These are phyloP conservation scores for Mus caroli DNA, from an alignment of 2,797 vertebrate species.

Conservation along the genomic window DNA sequence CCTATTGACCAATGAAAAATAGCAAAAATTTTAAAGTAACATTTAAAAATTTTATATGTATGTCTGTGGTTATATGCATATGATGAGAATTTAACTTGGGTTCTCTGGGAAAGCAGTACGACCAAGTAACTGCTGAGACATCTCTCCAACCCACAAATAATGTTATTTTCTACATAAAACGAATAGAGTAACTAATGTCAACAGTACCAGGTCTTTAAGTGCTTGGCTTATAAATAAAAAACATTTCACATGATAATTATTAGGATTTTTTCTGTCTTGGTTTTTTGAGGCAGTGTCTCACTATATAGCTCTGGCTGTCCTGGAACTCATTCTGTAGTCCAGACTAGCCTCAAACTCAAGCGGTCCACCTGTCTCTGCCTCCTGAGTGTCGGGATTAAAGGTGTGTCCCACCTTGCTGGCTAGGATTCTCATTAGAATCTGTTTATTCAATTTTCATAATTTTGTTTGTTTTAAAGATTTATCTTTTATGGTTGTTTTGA, in stretches of 20 bases:
- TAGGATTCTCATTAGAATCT: not conserved
- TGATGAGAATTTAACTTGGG: not conserved
- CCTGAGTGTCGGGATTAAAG: not conserved
- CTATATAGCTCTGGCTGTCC: not conserved
- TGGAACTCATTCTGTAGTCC: not conserved
- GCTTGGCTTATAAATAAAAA: slow-evolving; percentile 32
- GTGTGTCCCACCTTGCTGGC: not conserved
- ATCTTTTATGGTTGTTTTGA: not conserved
- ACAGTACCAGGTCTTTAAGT: not conserved
- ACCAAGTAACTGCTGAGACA: not conserved
- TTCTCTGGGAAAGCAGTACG: not conserved
- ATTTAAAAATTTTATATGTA: not conserved
- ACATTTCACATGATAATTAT: not conserved
- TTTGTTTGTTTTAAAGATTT: not conserved
- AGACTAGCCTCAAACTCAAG: not conserved
- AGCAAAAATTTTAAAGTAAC: slow-evolving; percentile 62
- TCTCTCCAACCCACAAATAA: not conserved
- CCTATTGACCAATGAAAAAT: not conserved
- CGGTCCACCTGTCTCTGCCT: not conserved
- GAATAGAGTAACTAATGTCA: not conserved
- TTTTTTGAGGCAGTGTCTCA: not conserved
- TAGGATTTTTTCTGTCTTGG: not conserved
- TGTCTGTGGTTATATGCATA: not conserved
- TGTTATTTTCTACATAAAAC: slow-evolving; percentile 21
- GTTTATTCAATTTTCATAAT: not conserved